phyloP scores from a whole-genome alignment of 53 echinoderm and acorn worm genomes.

The Antedon mediterranea region DNA sequence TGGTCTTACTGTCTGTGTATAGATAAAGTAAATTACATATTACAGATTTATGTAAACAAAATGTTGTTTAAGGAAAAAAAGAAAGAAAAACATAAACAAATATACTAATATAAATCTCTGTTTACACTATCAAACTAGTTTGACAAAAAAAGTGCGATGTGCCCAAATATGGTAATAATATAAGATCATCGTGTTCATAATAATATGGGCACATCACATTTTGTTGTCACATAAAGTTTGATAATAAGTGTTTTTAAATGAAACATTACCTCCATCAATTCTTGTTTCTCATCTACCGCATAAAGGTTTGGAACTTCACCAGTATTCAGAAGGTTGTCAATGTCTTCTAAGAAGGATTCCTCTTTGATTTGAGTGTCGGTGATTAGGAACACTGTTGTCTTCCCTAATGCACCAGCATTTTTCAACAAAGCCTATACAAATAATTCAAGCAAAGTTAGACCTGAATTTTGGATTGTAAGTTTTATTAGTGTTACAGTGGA shows the following conservation, averaged over 20 bases:
- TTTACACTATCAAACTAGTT: too few species aligned
- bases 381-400: slow-evolving; percentile 89
- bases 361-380: slow-evolving; percentile 99
- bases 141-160: too few species aligned
- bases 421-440: slow-evolving; percentile 55
- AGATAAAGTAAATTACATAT: neutral
- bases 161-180: too few species aligned
- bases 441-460: neutral
- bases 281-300: slow-evolving; percentile 89
- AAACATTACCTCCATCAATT: slow-evolving; percentile 60
- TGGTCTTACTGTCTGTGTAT: slow-evolving; percentile 74
- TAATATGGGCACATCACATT: too few species aligned
- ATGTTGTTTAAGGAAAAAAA: too few species aligned
- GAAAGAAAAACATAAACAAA: too few species aligned
- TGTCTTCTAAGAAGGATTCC: slow-evolving; percentile 93
- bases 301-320: slow-evolving; percentile 98
- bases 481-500: too few species aligned
- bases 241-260: too few species aligned
- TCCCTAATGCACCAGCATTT: slow-evolving; percentile 77
- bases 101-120: too few species aligned
- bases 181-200: too few species aligned
- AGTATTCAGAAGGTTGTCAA: slow-evolving; percentile 88
- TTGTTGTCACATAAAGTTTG: too few species aligned
- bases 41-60: too few species aligned
- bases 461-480: neutral